Conservation (phyloP, 2,888 invertebrate species). For the Aquatica leii region DNA sequence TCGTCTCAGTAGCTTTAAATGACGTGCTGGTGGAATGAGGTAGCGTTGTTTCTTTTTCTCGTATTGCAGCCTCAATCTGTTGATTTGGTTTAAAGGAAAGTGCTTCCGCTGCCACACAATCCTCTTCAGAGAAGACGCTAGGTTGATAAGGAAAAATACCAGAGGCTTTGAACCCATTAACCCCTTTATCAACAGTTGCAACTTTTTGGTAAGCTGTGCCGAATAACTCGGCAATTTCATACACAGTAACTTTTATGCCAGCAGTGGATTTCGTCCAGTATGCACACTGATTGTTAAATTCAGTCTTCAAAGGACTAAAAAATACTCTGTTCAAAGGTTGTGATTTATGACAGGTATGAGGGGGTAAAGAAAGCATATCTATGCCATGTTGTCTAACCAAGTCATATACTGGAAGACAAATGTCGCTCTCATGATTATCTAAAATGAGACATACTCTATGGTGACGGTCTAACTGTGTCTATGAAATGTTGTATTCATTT, state of each 20-base stretch:
- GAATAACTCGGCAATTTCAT: too few relatives aligned
- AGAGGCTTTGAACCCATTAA: background rate
- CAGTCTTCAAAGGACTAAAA: background rate
- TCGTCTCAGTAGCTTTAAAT: background rate
- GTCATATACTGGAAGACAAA: background rate
- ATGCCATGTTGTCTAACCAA: background rate
- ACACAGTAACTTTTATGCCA: background rate
- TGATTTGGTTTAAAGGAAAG: background rate
- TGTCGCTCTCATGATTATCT: background rate
- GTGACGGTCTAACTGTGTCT: too few relatives aligned
- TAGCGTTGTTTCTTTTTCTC: too few relatives aligned
- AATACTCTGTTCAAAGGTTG: background rate
- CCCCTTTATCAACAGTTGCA: background rate
- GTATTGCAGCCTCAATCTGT: background rate
- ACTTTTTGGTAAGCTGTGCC: background rate
- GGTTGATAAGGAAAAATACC: background rate
- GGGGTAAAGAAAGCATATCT: background rate
- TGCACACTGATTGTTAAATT: slow-evolving; percentile 2
- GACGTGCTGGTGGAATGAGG: background rate
- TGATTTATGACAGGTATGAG: background rate
- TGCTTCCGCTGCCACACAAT: background rate
- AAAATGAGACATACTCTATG: too few relatives aligned
- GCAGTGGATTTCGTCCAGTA: background rate
- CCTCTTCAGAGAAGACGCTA: background rate
- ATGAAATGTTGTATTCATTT: too few relatives aligned